Percentiles rank a stretch among this genome's conserved stretches.
phyloP scores from a whole-genome alignment of 2,113 vertebrate species.

The Microtus oregoni region DNA sequence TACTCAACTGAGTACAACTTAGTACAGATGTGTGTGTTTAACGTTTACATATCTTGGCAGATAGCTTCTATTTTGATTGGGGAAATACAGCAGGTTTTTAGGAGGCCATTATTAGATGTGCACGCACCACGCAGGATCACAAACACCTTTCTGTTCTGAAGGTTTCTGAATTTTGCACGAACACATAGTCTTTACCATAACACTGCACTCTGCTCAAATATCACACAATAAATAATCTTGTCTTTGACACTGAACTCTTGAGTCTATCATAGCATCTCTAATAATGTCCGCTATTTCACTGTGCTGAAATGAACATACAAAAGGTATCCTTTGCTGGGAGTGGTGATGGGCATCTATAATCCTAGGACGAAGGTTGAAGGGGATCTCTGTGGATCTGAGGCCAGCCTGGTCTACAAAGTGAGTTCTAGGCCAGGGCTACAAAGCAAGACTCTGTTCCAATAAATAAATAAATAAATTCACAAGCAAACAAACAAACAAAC shows the following conservation, averaged over 20 bases:
- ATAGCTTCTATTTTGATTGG: constrained; percentile 47
- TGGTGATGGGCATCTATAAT: neutral
- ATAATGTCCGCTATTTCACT: constrained; percentile 12
- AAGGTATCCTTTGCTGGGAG: neutral
- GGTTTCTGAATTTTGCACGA: neutral
- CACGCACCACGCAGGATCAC: neutral
- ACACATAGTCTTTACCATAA: constrained; percentile 23
- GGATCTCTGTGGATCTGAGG: neutral
- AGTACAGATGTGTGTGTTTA: neutral
- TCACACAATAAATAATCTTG: constrained; percentile 32
- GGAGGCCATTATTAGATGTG: neutral
- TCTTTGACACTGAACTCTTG: constrained; percentile 16
- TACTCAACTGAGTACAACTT: neutral
- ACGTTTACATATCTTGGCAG: constrained; percentile 7
- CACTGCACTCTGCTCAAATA: neutral
- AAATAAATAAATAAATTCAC: too few species aligned
- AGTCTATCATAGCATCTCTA: neutral
- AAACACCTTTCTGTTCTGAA: neutral
- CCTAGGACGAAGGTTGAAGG: neutral
- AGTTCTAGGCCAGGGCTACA: neutral
- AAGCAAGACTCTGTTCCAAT: neutral
- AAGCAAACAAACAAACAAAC: neutral
- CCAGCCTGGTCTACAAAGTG: neutral
- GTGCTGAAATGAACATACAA: constrained; percentile 12
- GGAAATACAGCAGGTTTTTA: neutral